phyloP scores from a whole-genome alignment of 1,140 invertebrate genomes.

The Papilio xuthus region DNA sequence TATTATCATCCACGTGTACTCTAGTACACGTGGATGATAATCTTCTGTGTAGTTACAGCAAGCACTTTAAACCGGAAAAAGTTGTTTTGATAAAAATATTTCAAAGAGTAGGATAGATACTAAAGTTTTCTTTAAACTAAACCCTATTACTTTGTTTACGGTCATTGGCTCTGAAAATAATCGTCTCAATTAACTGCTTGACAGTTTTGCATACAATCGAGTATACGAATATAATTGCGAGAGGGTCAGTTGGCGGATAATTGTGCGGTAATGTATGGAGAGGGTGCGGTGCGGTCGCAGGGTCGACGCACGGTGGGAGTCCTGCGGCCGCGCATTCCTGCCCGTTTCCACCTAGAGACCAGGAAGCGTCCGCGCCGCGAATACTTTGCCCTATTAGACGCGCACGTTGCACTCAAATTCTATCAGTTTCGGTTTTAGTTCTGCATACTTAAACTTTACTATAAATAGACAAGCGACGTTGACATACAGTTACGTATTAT shows the following conservation, averaged over 20 bases:
- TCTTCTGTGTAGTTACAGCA: too few relatives aligned
- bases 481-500: background rate
- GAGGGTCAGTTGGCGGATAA: slow-evolving; percentile 23
- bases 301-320: slow-evolving; percentile 61
- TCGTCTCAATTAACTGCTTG: slow-evolving; percentile 17
- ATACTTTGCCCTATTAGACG: slow-evolving; percentile 18
- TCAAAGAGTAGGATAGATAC: background rate
- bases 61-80: too few relatives aligned
- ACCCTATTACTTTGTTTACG: background rate
- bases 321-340: slow-evolving; percentile 62
- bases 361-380: slow-evolving; percentile 13
- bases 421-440: slow-evolving; percentile 15
- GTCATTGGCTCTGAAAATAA: slow-evolving; percentile 31
- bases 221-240: slow-evolving; percentile 33
- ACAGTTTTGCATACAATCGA: slow-evolving; percentile 37
- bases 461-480: background rate
- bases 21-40: too few relatives aligned
- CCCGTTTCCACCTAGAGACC: slow-evolving; percentile 40
- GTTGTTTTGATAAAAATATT: background rate
- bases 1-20: too few relatives aligned
- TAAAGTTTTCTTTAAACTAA: background rate
- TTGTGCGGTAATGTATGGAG: slow-evolving; percentile 23
- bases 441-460: background rate
- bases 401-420: slow-evolving; percentile 22
- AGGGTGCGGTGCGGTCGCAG: slow-evolving; percentile 41